Base-by-base conservation (phyloP, 1,140 invertebrate genomes). In the Brachionus plicatilis region DNA sequence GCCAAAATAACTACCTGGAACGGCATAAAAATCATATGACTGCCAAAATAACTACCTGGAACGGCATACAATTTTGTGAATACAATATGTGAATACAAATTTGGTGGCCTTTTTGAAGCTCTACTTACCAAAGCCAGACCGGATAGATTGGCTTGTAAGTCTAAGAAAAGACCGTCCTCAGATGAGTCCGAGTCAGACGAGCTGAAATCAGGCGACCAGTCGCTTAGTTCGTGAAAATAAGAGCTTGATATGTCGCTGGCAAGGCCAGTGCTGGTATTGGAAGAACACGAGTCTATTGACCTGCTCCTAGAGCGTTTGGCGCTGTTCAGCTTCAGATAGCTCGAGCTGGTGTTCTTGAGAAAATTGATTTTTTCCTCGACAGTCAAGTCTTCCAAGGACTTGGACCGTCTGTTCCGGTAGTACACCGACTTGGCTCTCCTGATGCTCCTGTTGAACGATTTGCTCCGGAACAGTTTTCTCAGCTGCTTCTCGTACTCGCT, bases 171-270 rank as follows among this genome's bases (percentile, higher is more conserved):
- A 9, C 37, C 79, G 33, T 65, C 79, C n/a, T 82, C 79, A 4
- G 79, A 82, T 20, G 53, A 82, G n/a, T 82, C 79, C 7, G 79
- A 82, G 4, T 68, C 53, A 5, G 79, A 80, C 14, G 78, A 82
- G 60, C 53, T 65, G 9, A 65, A 68, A 1, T 65, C 79, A n/a
- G 79, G 79, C 27, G 79, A 82, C 79, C 79, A 82, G 45, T 82
- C 79, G 29, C 79, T 82, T 1, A 82, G 41, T 56, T 82, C 79
- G 60, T 82, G 79, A 66, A 82, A 82, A 68, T 82, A 82, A 11
- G 79, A 82, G 43, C 79, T 82, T 3, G 79, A 82, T 65, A 82
- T 82, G 37, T 82, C 79, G 43, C 79, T 82, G 27, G 53, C n/a
- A 82, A 82, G 53, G 8, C 78, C 78, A 53, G 24, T 80, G 43